phyloP scores from a whole-genome alignment of 1,140 invertebrate species.

The Drosophila rufa region DNA sequence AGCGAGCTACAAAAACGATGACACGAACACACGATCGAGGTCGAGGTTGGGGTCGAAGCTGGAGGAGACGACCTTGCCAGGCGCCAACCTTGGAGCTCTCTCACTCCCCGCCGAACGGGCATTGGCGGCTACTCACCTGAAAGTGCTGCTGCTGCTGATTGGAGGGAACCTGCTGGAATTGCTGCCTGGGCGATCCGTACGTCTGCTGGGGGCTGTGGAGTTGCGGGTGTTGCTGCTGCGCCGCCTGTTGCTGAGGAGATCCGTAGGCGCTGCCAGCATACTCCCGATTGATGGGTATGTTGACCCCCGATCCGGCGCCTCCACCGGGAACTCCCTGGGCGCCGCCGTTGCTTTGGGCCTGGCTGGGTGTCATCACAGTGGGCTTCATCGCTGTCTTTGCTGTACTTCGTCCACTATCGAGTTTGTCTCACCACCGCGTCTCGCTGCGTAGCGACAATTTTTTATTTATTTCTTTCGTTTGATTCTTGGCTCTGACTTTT shows the following conservation, averaged over 20 bases:
- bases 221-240: conserved; percentile 44
- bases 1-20: conserved; percentile 39
- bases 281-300: conserved; percentile 78
- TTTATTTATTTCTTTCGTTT: conserved; percentile 43
- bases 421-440: conserved; percentile 25
- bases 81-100: conserved; percentile 51
- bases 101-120: conserved; percentile 3
- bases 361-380: conserved; percentile 78
- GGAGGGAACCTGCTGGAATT: conserved; percentile 60
- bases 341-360: conserved; percentile 40
- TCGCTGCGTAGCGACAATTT: conserved; percentile 60
- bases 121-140: conserved; percentile 69
- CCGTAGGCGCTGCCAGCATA: conserved; percentile 48
- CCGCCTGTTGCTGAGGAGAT: conserved; percentile 45
- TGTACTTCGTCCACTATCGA: conserved; percentile 34
- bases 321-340: conserved; percentile 18
- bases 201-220: conserved; percentile 46
- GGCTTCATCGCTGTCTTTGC: conserved; percentile 67
- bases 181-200: conserved; percentile 66
- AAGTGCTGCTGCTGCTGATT: conserved; percentile 75
- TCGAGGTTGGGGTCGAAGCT: conserved; percentile 6
- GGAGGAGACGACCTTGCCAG: conserved; percentile 47
- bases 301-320: conserved; percentile 51
- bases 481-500: conserved; percentile 32
- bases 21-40: conserved; percentile 37